phyloP scores from a whole-genome alignment of 2,888 invertebrate species.

The Calameuta filiformis region DNA sequence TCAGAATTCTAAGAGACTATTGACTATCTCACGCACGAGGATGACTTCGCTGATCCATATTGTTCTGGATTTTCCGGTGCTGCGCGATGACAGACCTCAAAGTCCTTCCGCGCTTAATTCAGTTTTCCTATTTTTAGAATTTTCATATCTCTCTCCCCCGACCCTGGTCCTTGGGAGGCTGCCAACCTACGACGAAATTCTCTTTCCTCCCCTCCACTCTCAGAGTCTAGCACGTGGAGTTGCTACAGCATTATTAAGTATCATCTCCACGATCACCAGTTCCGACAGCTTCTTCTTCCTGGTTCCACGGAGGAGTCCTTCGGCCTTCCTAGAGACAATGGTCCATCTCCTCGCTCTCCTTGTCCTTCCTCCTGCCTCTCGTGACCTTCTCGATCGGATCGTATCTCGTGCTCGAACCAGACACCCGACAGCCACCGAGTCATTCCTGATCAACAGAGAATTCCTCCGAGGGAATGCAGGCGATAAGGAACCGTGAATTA shows the following conservation, averaged over 20 bases:
- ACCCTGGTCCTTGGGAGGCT: conserved; percentile 5
- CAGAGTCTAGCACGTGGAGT: not conserved
- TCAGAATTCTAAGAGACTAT: not conserved
- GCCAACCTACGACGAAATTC: not conserved
- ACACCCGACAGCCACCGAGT: no score
- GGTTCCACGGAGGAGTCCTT: conserved; percentile 27
- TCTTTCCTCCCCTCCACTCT: not conserved
- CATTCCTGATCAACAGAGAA: no score
- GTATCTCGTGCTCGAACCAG: no score
- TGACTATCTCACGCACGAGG: not conserved
- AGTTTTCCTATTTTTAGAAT: conserved; percentile 21
- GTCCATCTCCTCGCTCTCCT: conserved; percentile 28
- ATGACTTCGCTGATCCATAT: not conserved
- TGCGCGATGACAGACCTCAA: not conserved
- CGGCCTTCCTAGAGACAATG: conserved; percentile 22
- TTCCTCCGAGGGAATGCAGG: not conserved
- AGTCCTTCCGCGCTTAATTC: not conserved
- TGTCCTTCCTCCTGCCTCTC: conserved; percentile 12
- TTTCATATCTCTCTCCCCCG: conserved; percentile 14
- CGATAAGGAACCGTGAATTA: not conserved
- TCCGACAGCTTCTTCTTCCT: conserved; percentile 37
- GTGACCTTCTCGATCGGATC: not conserved
- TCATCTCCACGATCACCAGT: conserved; percentile 24
- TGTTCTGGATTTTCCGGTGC: not conserved
- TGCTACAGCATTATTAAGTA: conserved; percentile 8